Evolutionary conservation across 2,888 invertebrate genomes (phyloP), one percentile per base, ranked within the genome.

Genomic region (Oxytorus armatus): DNA sequence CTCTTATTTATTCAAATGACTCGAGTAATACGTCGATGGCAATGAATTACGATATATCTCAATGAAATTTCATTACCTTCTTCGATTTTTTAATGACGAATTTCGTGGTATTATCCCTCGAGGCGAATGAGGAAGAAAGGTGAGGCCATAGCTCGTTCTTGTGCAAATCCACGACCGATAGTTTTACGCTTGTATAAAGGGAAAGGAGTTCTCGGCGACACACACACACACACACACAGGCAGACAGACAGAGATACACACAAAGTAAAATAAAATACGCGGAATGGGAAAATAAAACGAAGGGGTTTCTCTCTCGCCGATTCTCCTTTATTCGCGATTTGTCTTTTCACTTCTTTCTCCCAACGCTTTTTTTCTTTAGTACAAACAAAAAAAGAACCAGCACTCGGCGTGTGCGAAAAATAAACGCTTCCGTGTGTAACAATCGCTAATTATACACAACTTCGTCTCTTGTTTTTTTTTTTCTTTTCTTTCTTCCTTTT

Each of bases 391-490:
- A 23, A 36, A 29, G 42, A 10, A 59, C 10, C 59, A 25, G 14
- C 39, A n/a, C 59, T 55, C 70, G 42, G 53, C 18, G 65, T 53
- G 25, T 55, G 74, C 63, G 74, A 74, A 74, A 66, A 77, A 61
- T 82, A 79, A 72, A 72, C 77, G 72, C 69, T 83, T 79, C 77
- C 81, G 81, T 47, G 77, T 79, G 68, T 82, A 82, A 83, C 83
- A 83, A 83, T 83, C 77, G 83, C 82, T 83, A 82, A 83, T 83
- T 83, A 79, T 61, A 77, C 74, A 53, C 65, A 33, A 57, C 65
- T 70, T 65, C 61, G 69, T 61, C n/a, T 79, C 77, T 47, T 77
- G 42, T 63, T 55, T 66, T 74, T 69, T 79, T 66, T 75, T 81
- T 81, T 79, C 47, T 63, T 57, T 77, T 77, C 66, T 51, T 47